Conservation (phyloP, 2,113 vertebrate species). For the Microtus richardsoni region DNA sequence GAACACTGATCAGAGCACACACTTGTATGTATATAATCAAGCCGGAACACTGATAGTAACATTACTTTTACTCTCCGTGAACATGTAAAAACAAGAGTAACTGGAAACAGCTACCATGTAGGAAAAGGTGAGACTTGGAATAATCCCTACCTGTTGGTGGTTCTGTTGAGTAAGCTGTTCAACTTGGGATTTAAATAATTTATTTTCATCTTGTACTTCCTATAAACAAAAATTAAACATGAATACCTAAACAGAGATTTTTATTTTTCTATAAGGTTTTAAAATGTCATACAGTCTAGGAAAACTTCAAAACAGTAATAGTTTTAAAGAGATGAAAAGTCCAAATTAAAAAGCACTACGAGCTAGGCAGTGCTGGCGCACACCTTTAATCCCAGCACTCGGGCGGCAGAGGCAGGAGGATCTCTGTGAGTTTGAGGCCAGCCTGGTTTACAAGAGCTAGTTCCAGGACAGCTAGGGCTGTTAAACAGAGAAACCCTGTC, state of each 20-base stretch:
- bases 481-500: no score
- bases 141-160: slow-evolving; percentile 83
- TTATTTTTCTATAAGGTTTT: slow-evolving; percentile 40
- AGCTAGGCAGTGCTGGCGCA: background rate
- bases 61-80: background rate
- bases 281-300: slow-evolving; percentile 32
- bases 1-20: background rate
- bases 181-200: slow-evolving; percentile 85
- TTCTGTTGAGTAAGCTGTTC: slow-evolving; percentile 86
- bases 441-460: no score
- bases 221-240: slow-evolving; percentile 79
- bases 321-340: slow-evolving; percentile 14
- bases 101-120: background rate
- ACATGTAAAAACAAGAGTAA: slow-evolving; percentile 39
- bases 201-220: slow-evolving; percentile 86
- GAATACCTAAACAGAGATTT: slow-evolving; percentile 32
- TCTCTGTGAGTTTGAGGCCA: no score
- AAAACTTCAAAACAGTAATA: slow-evolving; percentile 54
- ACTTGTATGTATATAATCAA: background rate
- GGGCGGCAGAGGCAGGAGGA: no score
- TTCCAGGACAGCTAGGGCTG: no score
- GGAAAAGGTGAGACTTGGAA: slow-evolving; percentile 39
- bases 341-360: slow-evolving; percentile 15
- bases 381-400: no score
- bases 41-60: background rate